These are phyloP conservation scores for Cynopterus brachyotis DNA, from an alignment of 2,113 vertebrate genomes.

Conservation along the genomic window DNA sequence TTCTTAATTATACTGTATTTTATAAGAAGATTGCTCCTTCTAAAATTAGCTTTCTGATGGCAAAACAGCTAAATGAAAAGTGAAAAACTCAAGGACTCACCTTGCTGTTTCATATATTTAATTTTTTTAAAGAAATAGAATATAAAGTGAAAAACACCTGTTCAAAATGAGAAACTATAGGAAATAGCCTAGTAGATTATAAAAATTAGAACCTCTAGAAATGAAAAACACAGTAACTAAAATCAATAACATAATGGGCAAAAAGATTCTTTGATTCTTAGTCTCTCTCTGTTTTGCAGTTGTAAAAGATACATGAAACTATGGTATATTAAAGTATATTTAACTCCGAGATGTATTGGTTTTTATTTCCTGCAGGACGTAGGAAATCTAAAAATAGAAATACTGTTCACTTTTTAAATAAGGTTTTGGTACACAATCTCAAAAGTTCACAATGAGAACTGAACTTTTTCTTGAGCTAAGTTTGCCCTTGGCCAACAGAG, in stretches of 20 bases:
- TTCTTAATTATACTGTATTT: constrained; percentile 65
- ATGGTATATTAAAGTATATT: background rate
- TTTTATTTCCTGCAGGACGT: constrained; percentile 36
- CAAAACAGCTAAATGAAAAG: constrained; percentile 52
- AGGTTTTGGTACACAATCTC: constrained; percentile 14
- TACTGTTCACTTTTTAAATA: background rate
- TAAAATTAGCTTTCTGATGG: constrained; percentile 67
- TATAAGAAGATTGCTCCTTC: constrained; percentile 57
- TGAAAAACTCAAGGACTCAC: constrained; percentile 14
- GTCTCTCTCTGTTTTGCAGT: background rate
- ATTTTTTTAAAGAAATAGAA: constrained; percentile 5
- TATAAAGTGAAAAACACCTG: background rate
- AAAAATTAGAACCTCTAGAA: constrained; percentile 1
- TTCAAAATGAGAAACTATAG: constrained; percentile 20
- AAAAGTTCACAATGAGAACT: constrained; percentile 11
- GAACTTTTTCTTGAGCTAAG: background rate
- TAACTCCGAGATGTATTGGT: background rate
- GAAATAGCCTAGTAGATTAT: background rate
- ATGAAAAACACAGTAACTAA: constrained; percentile 4
- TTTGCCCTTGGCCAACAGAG: constrained; percentile 11
- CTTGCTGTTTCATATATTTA: background rate
- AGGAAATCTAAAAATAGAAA: constrained; percentile 52
- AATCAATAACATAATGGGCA: background rate
- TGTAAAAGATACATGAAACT: background rate
- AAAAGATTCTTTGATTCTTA: background rate